phyloP scores from a whole-genome alignment of 2,888 invertebrate genomes.

The Sarcophaga caerulescens region DNA sequence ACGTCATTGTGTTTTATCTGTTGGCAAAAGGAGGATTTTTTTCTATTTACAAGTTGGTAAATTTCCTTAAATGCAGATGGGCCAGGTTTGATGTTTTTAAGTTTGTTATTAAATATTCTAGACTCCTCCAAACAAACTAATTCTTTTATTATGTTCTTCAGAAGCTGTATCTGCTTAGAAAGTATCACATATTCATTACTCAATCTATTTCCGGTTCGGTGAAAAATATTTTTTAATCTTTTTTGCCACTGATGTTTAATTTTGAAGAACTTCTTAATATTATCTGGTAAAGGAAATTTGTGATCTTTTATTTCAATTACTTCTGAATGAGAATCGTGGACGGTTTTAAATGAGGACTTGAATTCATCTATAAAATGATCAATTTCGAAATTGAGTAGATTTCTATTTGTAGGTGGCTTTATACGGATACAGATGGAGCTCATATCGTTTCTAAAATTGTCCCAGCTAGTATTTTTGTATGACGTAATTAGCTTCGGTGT shows the following conservation, averaged over 20 bases:
- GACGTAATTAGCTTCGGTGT: neutral
- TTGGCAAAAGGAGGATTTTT: slow-evolving; percentile 5
- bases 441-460: neutral
- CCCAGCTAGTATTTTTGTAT: neutral
- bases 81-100: slow-evolving; percentile 11
- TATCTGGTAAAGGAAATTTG: neutral
- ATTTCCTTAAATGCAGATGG: no score
- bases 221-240: slow-evolving; percentile 13
- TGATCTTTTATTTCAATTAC: neutral
- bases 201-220: slow-evolving; percentile 13
- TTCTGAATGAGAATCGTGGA: neutral
- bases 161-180: neutral
- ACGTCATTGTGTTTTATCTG: neutral
- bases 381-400: neutral
- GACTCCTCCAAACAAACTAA: neutral
- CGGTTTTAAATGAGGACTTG: neutral
- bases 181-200: neutral
- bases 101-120: neutral
- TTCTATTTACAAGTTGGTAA: neutral
- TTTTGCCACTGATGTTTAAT: slow-evolving; percentile 1
- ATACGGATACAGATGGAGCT: no score
- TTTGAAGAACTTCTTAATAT: neutral
- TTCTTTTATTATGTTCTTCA: slow-evolving; percentile 14
- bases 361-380: neutral
- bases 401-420: no score